Conservation (phyloP, 2,113 vertebrate genomes). For the Myrmecobius fasciatus region DNA sequence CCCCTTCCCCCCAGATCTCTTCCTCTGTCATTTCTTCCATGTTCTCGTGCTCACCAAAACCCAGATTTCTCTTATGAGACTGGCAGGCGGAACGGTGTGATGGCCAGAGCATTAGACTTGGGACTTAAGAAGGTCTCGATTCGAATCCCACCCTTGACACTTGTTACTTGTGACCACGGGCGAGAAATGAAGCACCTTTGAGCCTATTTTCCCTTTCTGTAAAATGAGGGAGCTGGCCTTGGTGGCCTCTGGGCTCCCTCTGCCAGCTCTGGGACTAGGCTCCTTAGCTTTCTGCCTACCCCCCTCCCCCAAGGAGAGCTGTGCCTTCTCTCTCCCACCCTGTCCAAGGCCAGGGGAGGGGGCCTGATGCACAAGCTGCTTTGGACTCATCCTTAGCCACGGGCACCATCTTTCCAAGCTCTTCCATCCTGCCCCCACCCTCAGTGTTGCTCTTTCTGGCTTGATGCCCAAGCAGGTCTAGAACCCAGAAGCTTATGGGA, state of each 20-base stretch:
- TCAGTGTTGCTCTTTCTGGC: not conserved
- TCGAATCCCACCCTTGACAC: too few species aligned
- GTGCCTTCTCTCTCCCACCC: not conserved
- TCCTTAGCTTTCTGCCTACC: too few species aligned
- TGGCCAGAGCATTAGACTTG: not conserved
- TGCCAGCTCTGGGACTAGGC: not conserved
- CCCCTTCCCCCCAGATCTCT: not conserved
- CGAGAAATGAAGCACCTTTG: not conserved
- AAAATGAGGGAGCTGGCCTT: not conserved
- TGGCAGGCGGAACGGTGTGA: not conserved
- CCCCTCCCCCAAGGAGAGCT: not conserved
- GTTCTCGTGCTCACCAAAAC: not conserved
- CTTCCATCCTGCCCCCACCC: not conserved
- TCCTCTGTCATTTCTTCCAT: not conserved
- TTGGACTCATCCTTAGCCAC: not conserved
- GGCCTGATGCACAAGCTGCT: not conserved
- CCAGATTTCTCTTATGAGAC: not conserved
- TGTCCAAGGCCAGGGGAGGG: not conserved
- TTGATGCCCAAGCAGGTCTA: not conserved
- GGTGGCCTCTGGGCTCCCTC: not conserved
- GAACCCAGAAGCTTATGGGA: not conserved
- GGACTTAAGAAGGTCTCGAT: too few species aligned
- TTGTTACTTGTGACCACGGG: not conserved
- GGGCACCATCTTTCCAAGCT: slow-evolving; percentile 20
- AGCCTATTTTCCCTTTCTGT: not conserved